Conservation (phyloP, 2,797 vertebrate genomes). For the Acanthiza pusilla region DNA sequence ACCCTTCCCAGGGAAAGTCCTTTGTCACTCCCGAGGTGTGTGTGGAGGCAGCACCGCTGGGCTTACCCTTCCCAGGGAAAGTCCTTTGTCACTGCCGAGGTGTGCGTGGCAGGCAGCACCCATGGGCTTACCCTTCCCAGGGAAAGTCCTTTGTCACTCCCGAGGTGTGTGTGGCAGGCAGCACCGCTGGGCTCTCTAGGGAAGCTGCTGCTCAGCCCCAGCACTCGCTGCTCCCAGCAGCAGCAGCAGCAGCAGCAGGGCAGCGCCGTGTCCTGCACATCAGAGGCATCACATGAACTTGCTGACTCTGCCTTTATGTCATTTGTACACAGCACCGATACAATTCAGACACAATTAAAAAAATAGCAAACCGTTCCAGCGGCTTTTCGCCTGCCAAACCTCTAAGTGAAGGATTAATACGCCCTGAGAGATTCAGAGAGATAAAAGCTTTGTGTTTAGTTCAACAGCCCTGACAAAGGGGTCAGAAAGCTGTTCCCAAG, state of each 20-base stretch:
- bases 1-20: too few species aligned
- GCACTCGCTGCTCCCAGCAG: background rate
- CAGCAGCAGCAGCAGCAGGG: background rate
- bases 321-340: background rate
- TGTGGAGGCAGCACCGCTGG: background rate
- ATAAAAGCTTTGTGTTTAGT: background rate
- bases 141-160: background rate
- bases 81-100: background rate
- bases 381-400: conserved; percentile 6
- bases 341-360: background rate
- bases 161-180: background rate
- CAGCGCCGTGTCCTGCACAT: background rate
- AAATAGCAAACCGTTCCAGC: background rate
- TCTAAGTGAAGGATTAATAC: background rate
- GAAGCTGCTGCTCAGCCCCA: background rate
- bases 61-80: too few species aligned
- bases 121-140: background rate
- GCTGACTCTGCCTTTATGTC: background rate
- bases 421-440: background rate
- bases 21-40: background rate
- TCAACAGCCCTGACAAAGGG: background rate
- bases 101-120: background rate
- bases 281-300: background rate
- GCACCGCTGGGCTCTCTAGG: background rate
- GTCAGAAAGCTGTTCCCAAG: background rate